Evolutionary conservation across 2,888 invertebrate species (phyloP).

Genomic region (Zeuzera pyrina): DNA sequence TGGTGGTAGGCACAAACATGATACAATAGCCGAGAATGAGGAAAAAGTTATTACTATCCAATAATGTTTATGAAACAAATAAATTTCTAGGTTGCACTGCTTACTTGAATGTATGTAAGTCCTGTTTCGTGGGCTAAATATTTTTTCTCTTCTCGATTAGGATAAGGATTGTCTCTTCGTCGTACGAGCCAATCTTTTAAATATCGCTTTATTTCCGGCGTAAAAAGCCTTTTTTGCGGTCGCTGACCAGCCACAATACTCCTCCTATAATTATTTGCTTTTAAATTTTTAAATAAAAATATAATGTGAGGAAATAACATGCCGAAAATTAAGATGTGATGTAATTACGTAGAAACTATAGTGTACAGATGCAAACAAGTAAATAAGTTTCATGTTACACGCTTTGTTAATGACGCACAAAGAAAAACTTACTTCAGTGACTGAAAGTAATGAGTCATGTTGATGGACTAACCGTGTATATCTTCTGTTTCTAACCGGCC

Average conservation of each 20-base stretch:
- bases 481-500: constrained; percentile 80
- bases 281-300: not conserved
- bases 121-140: constrained; percentile 81
- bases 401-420: constrained; percentile 61
- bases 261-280: constrained; percentile 50
- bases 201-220: constrained; percentile 84
- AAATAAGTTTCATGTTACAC: constrained; percentile 1
- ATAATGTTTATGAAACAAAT: constrained; percentile 11
- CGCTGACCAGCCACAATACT: constrained; percentile 74
- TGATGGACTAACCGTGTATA: constrained; percentile 77
- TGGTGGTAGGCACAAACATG: constrained; percentile 52
- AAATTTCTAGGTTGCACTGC: constrained; percentile 7
- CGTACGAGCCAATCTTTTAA: constrained; percentile 85
- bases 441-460: constrained; percentile 59
- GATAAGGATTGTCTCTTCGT: constrained; percentile 84
- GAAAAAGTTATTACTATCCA: not conserved
- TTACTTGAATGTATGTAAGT: constrained; percentile 84
- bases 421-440: constrained; percentile 43
- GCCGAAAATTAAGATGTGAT: no score
- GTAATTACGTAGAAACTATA: no score
- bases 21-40: constrained; percentile 15
- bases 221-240: constrained; percentile 81
- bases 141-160: constrained; percentile 84
- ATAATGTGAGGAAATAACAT: constrained; percentile 4
- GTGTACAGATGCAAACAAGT: no score